Evolutionary conservation across 2,113 vertebrate species (phyloP).

Genomic region (Siniperca chuatsi): DNA sequence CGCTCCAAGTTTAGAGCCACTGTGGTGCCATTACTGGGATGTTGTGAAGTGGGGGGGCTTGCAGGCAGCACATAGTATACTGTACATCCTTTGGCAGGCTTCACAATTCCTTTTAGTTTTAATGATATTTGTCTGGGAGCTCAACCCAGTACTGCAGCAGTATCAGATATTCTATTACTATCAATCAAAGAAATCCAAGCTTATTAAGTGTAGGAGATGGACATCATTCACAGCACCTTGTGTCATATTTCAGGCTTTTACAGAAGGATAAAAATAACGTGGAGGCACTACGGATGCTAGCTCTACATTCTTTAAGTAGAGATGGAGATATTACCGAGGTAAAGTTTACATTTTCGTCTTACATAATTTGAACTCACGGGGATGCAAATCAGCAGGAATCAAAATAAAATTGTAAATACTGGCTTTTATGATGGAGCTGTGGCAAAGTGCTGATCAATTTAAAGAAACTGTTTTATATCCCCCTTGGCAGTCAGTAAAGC

Average conservation of each 20-base stretch:
- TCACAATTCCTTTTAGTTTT: slow-evolving; percentile 49
- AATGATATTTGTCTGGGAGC: slow-evolving; percentile 57
- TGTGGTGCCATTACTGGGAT: slow-evolving; percentile 21
- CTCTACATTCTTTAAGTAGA: slow-evolving; percentile 91
- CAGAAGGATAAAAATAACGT: slow-evolving; percentile 92
- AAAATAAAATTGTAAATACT: background rate
- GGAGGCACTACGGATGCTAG: slow-evolving; percentile 92
- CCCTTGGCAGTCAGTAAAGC: slow-evolving; percentile 86
- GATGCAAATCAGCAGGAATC: background rate
- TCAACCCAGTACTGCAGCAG: slow-evolving; percentile 42
- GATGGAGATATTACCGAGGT: slow-evolving; percentile 92
- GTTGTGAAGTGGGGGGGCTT: slow-evolving; percentile 10
- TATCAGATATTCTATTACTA: slow-evolving; percentile 55
- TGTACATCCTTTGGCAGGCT: slow-evolving; percentile 19
- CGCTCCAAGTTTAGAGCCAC: background rate
- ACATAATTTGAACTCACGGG: background rate
- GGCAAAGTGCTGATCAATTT: slow-evolving; percentile 6
- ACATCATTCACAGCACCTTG: slow-evolving; percentile 50
- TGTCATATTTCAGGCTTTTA: slow-evolving; percentile 88
- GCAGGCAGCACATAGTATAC: slow-evolving; percentile 31
- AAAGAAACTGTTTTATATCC: slow-evolving; percentile 29
- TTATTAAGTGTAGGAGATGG: slow-evolving; percentile 57
- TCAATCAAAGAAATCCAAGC: slow-evolving; percentile 51
- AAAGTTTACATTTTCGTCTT: slow-evolving; percentile 49
- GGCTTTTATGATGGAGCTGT: background rate